Conservation (phyloP, 2,888 invertebrate species). For the Salpingus planirostris region DNA sequence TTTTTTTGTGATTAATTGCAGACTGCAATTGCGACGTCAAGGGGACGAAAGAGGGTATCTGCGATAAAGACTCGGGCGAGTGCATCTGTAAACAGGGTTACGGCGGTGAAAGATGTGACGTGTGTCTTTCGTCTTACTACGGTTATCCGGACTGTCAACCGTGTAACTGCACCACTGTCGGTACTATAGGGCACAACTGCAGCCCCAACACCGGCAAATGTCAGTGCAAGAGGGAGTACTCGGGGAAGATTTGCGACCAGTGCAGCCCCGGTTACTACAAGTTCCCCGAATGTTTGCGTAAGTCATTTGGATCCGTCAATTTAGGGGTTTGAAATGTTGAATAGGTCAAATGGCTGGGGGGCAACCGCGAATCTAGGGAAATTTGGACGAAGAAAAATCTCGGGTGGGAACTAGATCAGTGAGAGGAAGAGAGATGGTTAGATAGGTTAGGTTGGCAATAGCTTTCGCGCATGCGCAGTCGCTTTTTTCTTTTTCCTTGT, state of each 20-base stretch:
- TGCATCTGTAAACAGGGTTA: conserved; percentile 90
- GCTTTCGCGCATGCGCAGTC: no score
- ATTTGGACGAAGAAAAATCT: no score
- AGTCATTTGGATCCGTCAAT: no score
- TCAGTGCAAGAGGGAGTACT: conserved; percentile 80
- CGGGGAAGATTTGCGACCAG: conserved; percentile 81
- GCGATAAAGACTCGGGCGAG: conserved; percentile 71
- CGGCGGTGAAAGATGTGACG: conserved; percentile 70
- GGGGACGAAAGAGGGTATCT: conserved; percentile 76
- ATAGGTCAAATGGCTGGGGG: no score
- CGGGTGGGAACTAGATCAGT: no score
- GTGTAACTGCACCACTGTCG: conserved; percentile 74
- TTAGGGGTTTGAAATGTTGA: no score
- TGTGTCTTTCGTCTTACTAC: conserved; percentile 75
- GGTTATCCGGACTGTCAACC: conserved; percentile 83
- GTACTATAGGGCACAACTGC: conserved; percentile 74
- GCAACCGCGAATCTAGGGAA: no score
- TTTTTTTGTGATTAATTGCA: no score
- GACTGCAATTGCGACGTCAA: conserved; percentile 85
- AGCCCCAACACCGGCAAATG: conserved; percentile 85
- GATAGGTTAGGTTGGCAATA: no score
- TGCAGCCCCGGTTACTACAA: conserved; percentile 91
- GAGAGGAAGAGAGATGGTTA: no score
- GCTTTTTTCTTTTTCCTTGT: no score
- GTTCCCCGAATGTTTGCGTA: conserved; percentile 81